Evolutionary conservation across 2,888 invertebrate genomes (phyloP).

Genomic region (Norana najaformis): DNA sequence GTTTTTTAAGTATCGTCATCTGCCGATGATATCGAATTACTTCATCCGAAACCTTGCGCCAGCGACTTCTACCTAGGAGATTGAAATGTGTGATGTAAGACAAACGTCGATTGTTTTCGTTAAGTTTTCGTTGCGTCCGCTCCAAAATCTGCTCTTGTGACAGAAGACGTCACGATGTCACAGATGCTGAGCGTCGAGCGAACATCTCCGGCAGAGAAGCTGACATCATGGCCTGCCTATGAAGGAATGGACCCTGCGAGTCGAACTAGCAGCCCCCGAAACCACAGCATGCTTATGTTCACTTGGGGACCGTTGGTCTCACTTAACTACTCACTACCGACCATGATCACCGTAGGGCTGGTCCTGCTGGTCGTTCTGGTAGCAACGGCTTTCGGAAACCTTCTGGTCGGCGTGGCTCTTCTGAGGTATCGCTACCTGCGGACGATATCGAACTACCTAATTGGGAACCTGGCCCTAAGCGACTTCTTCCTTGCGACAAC

Average conservation of each 20-base stretch:
- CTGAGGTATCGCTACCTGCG: constrained; percentile 53
- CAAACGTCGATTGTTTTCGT: background rate
- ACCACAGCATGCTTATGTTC: background rate
- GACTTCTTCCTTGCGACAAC: constrained; percentile 61
- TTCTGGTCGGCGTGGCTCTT: constrained; percentile 57
- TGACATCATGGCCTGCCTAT: background rate
- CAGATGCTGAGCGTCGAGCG: background rate
- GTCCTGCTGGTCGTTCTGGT: constrained; percentile 35
- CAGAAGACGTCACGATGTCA: background rate
- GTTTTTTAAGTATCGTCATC: background rate
- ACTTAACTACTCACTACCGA: constrained; percentile 34
- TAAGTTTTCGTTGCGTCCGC: background rate
- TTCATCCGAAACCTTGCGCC: background rate
- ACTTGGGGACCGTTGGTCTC: constrained; percentile 33
- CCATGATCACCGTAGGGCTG: constrained; percentile 34
- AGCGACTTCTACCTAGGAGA: background rate
- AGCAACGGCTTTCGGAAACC: constrained; percentile 50
- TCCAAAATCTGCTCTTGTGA: background rate
- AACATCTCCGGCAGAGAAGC: background rate
- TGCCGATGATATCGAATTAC: background rate
- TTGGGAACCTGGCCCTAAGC: constrained; percentile 62
- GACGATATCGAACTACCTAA: constrained; percentile 62
- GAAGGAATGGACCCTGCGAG: background rate
- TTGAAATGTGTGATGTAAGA: background rate
- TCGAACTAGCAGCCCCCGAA: background rate